These are phyloP conservation scores for Leptocoma aspasia DNA, from an alignment of 2,113 vertebrate genomes.

Conservation along the genomic window DNA sequence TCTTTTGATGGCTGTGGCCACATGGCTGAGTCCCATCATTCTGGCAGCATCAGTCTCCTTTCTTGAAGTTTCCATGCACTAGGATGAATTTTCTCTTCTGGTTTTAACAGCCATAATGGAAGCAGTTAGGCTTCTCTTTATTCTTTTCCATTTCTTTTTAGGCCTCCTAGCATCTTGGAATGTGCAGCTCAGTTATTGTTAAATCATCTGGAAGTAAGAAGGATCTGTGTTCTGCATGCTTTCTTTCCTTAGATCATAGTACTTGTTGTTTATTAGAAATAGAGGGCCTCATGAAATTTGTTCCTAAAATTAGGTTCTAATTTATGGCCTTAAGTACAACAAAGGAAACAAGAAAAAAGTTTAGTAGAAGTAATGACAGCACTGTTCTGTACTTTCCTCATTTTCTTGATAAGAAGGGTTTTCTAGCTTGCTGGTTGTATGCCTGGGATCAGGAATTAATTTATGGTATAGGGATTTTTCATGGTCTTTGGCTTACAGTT, in stretches of 20 bases:
- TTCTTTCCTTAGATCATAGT: background rate
- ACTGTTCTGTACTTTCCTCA: background rate
- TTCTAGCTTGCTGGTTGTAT: background rate
- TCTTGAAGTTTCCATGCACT: background rate
- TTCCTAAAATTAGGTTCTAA: background rate
- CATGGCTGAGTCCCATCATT: background rate
- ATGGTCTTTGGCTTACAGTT: background rate
- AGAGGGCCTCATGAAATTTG: background rate
- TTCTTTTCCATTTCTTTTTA: background rate
- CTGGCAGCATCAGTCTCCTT: background rate
- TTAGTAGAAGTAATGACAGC: background rate
- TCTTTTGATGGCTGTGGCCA: background rate
- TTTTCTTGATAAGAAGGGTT: background rate
- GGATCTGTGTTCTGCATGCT: background rate
- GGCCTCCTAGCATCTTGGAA: background rate
- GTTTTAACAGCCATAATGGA: background rate
- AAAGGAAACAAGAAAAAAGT: background rate
- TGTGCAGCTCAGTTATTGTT: background rate
- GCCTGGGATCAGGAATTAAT: background rate
- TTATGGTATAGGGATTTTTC: background rate
- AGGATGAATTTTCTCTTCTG: background rate
- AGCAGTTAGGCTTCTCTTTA: background rate
- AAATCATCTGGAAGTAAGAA: background rate
- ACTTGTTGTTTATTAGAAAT: background rate
- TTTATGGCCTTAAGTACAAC: background rate